These are phyloP conservation scores for Esperia sulphurella DNA, from an alignment of 2,888 invertebrate genomes.

Conservation along the genomic window DNA sequence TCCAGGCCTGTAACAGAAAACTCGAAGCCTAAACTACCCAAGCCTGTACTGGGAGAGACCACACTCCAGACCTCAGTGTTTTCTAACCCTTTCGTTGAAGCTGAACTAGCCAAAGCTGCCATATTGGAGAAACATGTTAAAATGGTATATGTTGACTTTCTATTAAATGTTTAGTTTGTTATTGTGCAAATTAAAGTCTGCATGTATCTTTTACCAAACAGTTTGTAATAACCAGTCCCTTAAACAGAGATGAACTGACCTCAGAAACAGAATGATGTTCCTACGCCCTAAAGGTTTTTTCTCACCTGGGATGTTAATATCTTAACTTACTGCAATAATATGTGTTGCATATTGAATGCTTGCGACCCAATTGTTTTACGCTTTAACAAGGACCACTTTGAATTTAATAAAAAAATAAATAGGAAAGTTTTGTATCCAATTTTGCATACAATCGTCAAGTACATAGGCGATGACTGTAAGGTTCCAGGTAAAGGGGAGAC, in stretches of 20 bases:
- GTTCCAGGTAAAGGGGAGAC: conserved; percentile 84
- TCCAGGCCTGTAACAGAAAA: conserved; percentile 32
- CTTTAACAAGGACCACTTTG: no score
- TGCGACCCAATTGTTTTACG: no score
- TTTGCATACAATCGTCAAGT: conserved; percentile 75
- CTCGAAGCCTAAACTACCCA: conserved; percentile 76
- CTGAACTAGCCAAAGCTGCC: conserved; percentile 91
- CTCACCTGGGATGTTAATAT: no score
- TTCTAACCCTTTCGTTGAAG: conserved; percentile 91
- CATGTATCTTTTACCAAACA: no score
- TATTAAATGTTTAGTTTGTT: conserved; percentile 21
- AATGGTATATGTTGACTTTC: conserved; percentile 86
- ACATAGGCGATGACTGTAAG: conserved; percentile 78
- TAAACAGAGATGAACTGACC: no score
- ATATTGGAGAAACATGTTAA: conserved; percentile 95
- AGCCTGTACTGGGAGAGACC: conserved; percentile 80
- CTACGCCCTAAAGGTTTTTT: no score
- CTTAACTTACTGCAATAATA: no score
- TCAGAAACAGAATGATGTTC: no score
- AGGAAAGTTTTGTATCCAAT: conserved; percentile 46
- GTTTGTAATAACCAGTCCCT: no score
- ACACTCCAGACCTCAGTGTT: conserved; percentile 87
- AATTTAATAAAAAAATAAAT: conserved; percentile 1
- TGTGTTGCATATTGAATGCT: no score
- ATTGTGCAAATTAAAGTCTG: no score